Percentiles rank a stretch among this genome's conserved stretches.
Conservation (phyloP, 2,888 invertebrate genomes). For the Tipula helvola region DNA sequence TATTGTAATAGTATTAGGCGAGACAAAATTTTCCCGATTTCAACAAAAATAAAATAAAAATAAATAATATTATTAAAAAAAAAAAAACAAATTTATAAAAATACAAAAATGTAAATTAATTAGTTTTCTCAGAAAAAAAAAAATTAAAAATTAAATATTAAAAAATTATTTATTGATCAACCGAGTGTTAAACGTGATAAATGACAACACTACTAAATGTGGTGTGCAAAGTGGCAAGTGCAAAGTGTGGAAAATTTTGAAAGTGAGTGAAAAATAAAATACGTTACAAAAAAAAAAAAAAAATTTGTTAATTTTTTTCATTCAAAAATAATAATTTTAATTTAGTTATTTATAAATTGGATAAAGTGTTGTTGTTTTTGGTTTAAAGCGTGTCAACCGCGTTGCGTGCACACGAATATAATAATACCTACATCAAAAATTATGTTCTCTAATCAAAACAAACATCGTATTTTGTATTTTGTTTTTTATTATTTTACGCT, state of each 20-base stretch:
- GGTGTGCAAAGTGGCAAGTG: neutral
- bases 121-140: neutral
- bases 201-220: neutral
- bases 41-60: neutral
- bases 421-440: neutral
- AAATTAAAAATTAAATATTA: neutral
- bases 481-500: neutral
- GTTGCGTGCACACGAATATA: neutral
- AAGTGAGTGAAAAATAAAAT: neutral
- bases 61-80: neutral
- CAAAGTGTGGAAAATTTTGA: neutral
- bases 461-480: neutral
- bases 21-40: neutral
- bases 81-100: neutral
- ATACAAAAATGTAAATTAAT: neutral
- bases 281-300: neutral
- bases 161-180: neutral
- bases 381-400: neutral
- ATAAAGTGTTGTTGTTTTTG: neutral
- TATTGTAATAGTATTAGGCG: slow-evolving; percentile 10
- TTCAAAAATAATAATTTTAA: neutral
- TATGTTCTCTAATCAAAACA: neutral
- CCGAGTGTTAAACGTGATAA: neutral
- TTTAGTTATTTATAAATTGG: neutral
- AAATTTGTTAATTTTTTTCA: neutral